Evolutionary conservation across 1,140 invertebrate species (phyloP).

Genomic region (Saccostrea cuccullata): DNA sequence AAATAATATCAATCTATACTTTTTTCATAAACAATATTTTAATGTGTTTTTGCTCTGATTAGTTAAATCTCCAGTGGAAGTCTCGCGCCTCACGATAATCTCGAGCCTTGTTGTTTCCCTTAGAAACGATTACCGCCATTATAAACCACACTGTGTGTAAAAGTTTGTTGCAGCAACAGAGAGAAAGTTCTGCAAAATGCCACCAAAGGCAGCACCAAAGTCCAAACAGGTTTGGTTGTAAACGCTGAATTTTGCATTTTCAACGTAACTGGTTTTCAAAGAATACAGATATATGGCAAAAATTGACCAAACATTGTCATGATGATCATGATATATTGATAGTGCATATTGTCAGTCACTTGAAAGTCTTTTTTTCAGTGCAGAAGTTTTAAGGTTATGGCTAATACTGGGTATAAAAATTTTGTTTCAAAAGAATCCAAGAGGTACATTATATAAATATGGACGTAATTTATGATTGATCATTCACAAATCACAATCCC

Average conservation of each 20-base stretch:
- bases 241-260: neutral
- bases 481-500: too few species aligned
- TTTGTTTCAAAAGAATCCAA: too few species aligned
- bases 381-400: too few species aligned
- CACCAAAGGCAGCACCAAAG: constrained; percentile 55
- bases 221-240: constrained; percentile 56
- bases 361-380: neutral
- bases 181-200: constrained; percentile 55
- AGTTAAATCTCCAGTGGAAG: neutral
- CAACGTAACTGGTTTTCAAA: neutral
- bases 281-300: neutral
- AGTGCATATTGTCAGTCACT: neutral
- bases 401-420: too few species aligned
- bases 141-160: neutral
- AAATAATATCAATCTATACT: too few species aligned
- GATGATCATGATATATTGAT: neutral
- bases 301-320: neutral
- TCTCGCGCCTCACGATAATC: neutral
- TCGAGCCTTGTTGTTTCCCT: constrained; percentile 51
- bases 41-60: neutral
- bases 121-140: constrained; percentile 57
- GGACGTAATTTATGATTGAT: too few species aligned
- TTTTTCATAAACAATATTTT: too few species aligned
- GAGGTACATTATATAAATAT: too few species aligned
- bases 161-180: constrained; percentile 12